Evolutionary conservation across 2,888 invertebrate genomes (phyloP), one percentile per base, ranked within the genome.

Genomic region (Lochmaea crataegi): DNA sequence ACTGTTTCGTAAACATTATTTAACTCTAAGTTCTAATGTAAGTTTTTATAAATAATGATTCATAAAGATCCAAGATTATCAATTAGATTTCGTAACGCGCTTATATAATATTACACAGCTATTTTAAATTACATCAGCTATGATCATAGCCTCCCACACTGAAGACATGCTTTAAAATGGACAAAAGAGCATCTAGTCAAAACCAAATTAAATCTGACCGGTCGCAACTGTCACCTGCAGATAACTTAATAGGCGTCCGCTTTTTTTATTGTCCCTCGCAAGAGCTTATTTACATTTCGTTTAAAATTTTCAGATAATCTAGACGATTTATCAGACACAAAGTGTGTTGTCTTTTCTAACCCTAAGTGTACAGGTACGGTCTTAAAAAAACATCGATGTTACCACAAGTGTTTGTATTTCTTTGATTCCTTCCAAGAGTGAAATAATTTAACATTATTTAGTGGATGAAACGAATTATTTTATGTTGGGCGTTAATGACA

Each of bases 221-320:
- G 67, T 71, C 73, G 57, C 65, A 72, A 73, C 73, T 74, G 76
- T 72, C 74, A 72, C 72, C 70, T 70, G 68, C 68, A 71, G 76
- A 76, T 76, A 73, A 74, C 76, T 74, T 76, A 76, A 76, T 76
- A 76, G 74, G 61, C 72, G 68, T 68, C 74, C 69, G 53, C 72
- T 65, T 74, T 76, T 76, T 76, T 76, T 73, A 76, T 76, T 74
- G 70, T 68, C 68, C 68, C 71, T 57, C 48, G 71, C 76, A 71
- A 72, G 72, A 71, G 70, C 75, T 73, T 73, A 75, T 77, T 76
- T 74, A 77, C 76, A 77, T 78, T 76, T 76, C 73, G 73, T 77
- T 77, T 78, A 74, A 75, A 77, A 74, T 73, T 75, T 73, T 73
- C 70, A 69, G 74, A 75, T 77, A 77, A 77, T 77, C 77, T 76